Conservation (phyloP, 2,888 invertebrate genomes). For the Eurytoma californica region DNA sequence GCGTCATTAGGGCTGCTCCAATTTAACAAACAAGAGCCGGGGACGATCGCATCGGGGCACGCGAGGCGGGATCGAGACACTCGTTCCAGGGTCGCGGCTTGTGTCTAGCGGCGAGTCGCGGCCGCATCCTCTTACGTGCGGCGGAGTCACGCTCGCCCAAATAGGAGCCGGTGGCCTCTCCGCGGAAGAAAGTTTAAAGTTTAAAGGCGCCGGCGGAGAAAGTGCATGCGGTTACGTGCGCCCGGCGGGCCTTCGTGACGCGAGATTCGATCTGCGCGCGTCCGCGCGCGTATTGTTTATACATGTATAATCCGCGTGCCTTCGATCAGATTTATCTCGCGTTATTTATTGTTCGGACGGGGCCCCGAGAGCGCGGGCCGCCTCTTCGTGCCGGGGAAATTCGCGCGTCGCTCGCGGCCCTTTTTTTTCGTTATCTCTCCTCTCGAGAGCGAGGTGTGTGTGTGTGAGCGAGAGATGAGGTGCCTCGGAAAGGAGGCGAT, state of each 20-base stretch:
- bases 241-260: constrained; percentile 30
- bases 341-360: constrained; percentile 42
- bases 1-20: constrained; percentile 28
- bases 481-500: background rate
- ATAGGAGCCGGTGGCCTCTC: background rate
- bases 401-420: background rate
- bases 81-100: constrained; percentile 35
- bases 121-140: background rate
- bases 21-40: constrained; percentile 42
- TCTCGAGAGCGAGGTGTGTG: background rate
- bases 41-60: constrained; percentile 46
- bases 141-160: too few species aligned
- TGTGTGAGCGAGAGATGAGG: background rate
- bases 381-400: background rate
- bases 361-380: background rate
- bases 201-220: constrained; percentile 36
- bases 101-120: constrained; percentile 6
- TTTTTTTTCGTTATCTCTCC: too few species aligned
- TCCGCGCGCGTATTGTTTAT: background rate
- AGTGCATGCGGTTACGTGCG: constrained; percentile 48
- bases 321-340: constrained; percentile 38
- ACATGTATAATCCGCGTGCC: background rate
- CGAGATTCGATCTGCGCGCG: constrained; percentile 45
- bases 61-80: constrained; percentile 3
- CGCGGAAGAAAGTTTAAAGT: constrained; percentile 45